Conservation (phyloP, 1,140 invertebrate species). For the Micrasema minimum region DNA sequence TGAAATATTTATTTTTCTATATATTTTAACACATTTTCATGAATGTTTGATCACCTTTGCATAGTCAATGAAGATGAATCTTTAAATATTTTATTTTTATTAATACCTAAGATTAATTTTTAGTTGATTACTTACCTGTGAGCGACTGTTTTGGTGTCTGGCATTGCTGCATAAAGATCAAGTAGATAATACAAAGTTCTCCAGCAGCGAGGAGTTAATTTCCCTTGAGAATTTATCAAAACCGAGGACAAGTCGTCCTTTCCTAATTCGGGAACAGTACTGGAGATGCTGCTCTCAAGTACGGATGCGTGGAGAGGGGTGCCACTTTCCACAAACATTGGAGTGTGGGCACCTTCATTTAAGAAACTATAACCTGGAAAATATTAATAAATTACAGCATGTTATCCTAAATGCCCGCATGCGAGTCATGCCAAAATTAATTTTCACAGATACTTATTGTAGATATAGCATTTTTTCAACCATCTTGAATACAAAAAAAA, state of each 20-base stretch:
- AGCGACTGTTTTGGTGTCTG: constrained; percentile 91
- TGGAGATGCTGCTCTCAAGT: constrained; percentile 43
- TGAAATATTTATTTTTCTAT: no score
- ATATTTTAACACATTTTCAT: no score
- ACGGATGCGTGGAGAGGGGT: constrained; percentile 46
- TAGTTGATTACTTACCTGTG: constrained; percentile 60
- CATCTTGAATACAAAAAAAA: no score
- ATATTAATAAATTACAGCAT: constrained; percentile 5
- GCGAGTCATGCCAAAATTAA: no score
- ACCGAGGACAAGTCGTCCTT: constrained; percentile 49
- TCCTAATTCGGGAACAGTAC: constrained; percentile 42
- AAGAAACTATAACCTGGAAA: constrained; percentile 73
- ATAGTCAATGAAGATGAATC: no score
- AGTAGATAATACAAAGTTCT: constrained; percentile 92
- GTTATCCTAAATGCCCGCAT: no score
- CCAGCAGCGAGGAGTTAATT: constrained; percentile 87
- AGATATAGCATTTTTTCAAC: no score
- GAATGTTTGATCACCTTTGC: no score
- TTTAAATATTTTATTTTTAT: no score
- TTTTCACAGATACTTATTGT: no score
- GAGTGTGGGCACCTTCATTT: constrained; percentile 77
- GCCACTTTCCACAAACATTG: constrained; percentile 67
- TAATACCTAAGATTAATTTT: no score
- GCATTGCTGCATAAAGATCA: constrained; percentile 93
- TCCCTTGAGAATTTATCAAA: constrained; percentile 48